Evolutionary conservation across 1,140 invertebrate genomes (phyloP), one percentile per base, ranked within the genome.

Genomic region (Antheraea pernyi): DNA sequence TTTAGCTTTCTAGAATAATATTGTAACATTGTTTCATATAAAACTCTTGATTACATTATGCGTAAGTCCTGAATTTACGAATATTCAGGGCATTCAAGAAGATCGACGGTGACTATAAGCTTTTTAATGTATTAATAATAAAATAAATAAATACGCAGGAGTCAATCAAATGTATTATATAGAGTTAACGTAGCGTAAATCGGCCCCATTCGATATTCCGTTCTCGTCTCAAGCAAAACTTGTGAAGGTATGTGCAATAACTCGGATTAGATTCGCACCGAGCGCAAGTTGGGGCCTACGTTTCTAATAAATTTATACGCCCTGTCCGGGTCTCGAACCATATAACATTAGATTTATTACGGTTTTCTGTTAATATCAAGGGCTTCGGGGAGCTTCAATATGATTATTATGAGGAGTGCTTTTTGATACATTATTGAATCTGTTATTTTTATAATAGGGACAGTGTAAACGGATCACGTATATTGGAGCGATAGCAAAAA

Each of bases 281-380:
- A 13, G 65, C 63, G 48, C 67, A 73, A 73, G 65, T 73, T 70
- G 66, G 72, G 65, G 67, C 46, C 46, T 48, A 48, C 59, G 68
- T 67, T 48, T 48, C 60, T 73, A 73, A 70, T 73, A 73, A 73
- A 73, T 73, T 73, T 73, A 73, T 73, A 73, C 53, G 59, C 42
- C 19, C 63, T 59, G 59, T 53, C 46, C 48, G 65, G 60, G 30
- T 22, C 42, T 22, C 39, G 65, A 46, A 8, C 64, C 39, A 48
- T 69, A 66, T 66, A 68, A 53, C 62, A 59, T 65, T 59, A 63
- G 67, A 72, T 72, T 72, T 72, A 72, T 69, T 42, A 59, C n/a
- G 30, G 42, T 63, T 67, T 72, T 72, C 62, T 59, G 42, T 72
- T 69, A 63, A 71, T 71, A 71, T 71, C 60, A 68, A 71, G 58